Evolutionary conservation across 1,140 invertebrate genomes (phyloP).

Genomic region (Coelopa frigida): DNA sequence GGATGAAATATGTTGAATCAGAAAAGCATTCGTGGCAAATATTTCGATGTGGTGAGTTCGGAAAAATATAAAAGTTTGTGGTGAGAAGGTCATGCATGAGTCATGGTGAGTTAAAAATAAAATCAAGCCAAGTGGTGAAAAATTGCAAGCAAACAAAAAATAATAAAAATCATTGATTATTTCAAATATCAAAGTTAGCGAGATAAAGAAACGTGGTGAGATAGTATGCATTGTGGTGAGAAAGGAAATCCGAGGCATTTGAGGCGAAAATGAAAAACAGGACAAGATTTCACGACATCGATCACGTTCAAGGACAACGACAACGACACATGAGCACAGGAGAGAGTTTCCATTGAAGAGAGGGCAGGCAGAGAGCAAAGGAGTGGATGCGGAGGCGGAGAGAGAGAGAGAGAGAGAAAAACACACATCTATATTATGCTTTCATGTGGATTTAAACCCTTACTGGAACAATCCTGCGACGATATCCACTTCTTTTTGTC

Average conservation of each 20-base stretch:
- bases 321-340: too few species aligned
- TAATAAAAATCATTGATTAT: conserved; percentile 1
- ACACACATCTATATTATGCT: conserved; percentile 44
- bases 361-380: conserved; percentile 21
- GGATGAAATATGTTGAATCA: background rate
- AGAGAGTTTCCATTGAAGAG: conserved; percentile 11
- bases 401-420: conserved; percentile 20
- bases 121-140: background rate
- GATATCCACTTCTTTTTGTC: conserved; percentile 89
- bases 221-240: background rate
- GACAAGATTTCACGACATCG: conserved; percentile 4
- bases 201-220: conserved; percentile 1
- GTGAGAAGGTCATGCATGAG: background rate
- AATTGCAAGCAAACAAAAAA: background rate
- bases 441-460: conserved; percentile 42
- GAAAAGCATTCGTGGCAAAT: conserved; percentile 1
- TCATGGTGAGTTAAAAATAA: conserved; percentile 4
- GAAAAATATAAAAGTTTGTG: conserved; percentile 1
- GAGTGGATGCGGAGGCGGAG: conserved; percentile 8
- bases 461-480: conserved; percentile 85
- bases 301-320: too few species aligned
- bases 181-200: background rate
- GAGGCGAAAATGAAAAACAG: conserved; percentile 4
- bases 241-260: conserved; percentile 8
- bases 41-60: background rate